Conservation (phyloP, 2,888 invertebrate species). For the Tupiocoris notatus region DNA sequence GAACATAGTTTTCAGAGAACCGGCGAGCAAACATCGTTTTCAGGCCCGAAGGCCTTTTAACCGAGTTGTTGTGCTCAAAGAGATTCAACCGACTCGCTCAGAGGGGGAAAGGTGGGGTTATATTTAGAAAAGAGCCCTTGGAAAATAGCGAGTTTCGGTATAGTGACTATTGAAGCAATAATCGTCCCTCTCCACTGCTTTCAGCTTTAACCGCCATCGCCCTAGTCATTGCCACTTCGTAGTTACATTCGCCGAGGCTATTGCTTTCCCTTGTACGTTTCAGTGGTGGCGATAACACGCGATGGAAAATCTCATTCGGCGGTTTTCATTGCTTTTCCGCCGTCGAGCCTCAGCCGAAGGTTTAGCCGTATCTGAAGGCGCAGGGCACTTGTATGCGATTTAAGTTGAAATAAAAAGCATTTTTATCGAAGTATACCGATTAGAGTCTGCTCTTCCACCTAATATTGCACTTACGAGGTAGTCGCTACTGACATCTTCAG, state of each 20-base stretch:
- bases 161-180: neutral
- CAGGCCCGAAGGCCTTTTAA: neutral
- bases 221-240: neutral
- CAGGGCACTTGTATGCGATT: neutral
- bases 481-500: no score
- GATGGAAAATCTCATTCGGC: constrained; percentile 13
- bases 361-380: constrained; percentile 7
- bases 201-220: neutral
- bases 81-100: neutral
- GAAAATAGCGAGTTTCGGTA: neutral
- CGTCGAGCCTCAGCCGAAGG: neutral
- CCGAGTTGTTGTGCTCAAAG: neutral
- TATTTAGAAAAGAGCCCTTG: neutral
- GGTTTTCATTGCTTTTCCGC: neutral
- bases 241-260: neutral
- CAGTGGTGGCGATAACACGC: neutral
- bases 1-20: neutral
- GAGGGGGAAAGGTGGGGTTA: neutral
- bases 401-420: neutral
- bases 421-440: neutral
- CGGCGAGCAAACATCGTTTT: neutral
- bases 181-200: neutral
- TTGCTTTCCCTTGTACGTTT: neutral
- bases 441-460: no score
- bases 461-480: no score